These are phyloP conservation scores for Adelosebastes latens DNA, from an alignment of 2,797 vertebrate species.

Conservation along the genomic window DNA sequence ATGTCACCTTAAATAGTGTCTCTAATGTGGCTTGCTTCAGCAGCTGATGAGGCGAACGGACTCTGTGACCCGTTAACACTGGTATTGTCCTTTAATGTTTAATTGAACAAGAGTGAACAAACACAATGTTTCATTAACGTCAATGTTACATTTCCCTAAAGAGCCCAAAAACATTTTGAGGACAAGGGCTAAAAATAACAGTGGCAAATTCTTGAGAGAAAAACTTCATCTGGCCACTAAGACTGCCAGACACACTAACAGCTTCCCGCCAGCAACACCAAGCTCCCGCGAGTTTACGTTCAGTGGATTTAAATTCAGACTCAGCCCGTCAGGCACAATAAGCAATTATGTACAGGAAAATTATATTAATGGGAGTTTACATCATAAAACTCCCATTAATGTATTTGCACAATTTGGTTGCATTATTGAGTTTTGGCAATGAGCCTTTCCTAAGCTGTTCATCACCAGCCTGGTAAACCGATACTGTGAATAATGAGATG, in stretches of 20 bases:
- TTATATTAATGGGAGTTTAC: constrained; percentile 70
- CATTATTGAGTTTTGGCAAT: constrained; percentile 62
- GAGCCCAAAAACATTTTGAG: constrained; percentile 9
- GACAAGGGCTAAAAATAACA: constrained; percentile 45
- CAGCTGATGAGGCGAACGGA: constrained; percentile 35
- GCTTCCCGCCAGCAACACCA: constrained; percentile 56
- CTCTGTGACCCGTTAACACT: constrained; percentile 37
- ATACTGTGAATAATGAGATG: constrained; percentile 26
- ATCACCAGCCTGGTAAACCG: constrained; percentile 53
- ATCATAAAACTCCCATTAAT: constrained; percentile 18
- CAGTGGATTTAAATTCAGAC: constrained; percentile 74
- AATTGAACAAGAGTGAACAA: constrained; percentile 47
- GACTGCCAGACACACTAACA: constrained; percentile 57
- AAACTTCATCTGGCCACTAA: constrained; percentile 40
- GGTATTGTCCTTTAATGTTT: constrained; percentile 43
- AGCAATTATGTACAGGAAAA: constrained; percentile 65
- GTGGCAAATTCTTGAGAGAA: constrained; percentile 20
- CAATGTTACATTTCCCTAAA: constrained; percentile 21
- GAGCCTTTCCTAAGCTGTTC: constrained; percentile 67
- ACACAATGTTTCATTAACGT: constrained; percentile 39
- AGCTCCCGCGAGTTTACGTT: constrained; percentile 56
- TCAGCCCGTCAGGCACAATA: constrained; percentile 64
- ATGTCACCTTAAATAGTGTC: constrained; percentile 44
- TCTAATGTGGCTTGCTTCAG: constrained; percentile 24
- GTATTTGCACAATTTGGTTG: constrained; percentile 68